These are phyloP conservation scores for Drosophila sucinea DNA, from an alignment of 1,140 invertebrate species.

Conservation along the genomic window DNA sequence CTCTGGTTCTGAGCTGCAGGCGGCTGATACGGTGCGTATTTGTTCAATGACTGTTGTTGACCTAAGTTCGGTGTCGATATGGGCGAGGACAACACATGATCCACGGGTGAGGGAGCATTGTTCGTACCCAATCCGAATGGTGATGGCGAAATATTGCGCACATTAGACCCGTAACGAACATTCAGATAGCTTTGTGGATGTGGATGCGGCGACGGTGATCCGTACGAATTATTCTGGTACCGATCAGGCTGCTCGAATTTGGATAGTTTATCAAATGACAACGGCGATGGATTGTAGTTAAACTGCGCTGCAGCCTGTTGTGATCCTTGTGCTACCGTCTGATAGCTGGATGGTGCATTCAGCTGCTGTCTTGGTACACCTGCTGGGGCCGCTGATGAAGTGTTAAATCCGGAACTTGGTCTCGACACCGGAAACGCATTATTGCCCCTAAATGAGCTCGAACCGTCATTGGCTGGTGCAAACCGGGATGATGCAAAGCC, in stretches of 20 bases:
- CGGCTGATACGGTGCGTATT: not conserved
- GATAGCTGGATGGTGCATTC: conserved; percentile 41
- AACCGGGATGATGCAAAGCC: not conserved
- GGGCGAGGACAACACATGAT: conserved; percentile 17
- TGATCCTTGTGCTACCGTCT: conserved; percentile 25
- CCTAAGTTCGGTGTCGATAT: conserved; percentile 21
- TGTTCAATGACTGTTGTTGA: conserved; percentile 6
- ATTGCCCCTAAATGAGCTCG: not conserved
- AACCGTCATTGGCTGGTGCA: not conserved
- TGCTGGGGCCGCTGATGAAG: not conserved
- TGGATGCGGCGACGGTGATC: conserved; percentile 23
- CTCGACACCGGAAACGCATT: conserved; percentile 36
- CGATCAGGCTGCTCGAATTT: conserved; percentile 61
- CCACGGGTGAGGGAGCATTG: not conserved
- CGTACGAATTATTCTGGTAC: conserved; percentile 28
- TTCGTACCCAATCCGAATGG: conserved; percentile 37
- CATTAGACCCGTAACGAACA: conserved; percentile 15
- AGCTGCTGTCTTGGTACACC: conserved; percentile 40
- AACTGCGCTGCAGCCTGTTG: conserved; percentile 32
- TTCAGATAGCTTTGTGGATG: conserved; percentile 36
- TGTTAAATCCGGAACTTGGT: conserved; percentile 6
- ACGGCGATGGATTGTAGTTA: conserved; percentile 70
- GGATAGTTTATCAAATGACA: conserved; percentile 69
- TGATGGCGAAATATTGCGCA: conserved; percentile 55
- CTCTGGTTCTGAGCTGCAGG: conserved; percentile 83